A percentile compares a stretch with the other conserved stretches of the same genome.
These are phyloP conservation scores for Pteronura brasiliensis DNA, from an alignment of 2,113 vertebrate genomes.

Conservation along the genomic window DNA sequence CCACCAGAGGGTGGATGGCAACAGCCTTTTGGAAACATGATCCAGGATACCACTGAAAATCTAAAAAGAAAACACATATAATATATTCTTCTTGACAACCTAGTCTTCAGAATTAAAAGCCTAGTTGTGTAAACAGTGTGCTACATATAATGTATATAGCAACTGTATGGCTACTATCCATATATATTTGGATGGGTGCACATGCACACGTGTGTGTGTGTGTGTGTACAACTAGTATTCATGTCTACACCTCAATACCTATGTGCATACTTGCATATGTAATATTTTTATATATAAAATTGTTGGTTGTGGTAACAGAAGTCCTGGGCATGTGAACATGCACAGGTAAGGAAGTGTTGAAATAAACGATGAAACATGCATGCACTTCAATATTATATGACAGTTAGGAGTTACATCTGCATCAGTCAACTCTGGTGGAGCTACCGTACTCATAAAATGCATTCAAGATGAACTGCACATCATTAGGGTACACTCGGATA, in stretches of 20 bases:
- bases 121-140: background rate
- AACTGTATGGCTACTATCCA: background rate
- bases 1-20: too few relatives aligned
- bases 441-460: background rate
- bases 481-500: background rate
- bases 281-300: background rate
- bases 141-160: background rate
- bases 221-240: background rate
- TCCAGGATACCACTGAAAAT: background rate
- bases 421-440: background rate
- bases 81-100: background rate
- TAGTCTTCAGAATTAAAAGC: background rate
- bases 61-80: background rate
- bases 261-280: background rate
- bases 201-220: too few relatives aligned
- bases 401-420: background rate
- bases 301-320: background rate
- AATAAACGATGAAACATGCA: background rate
- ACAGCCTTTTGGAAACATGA: background rate
- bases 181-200: background rate
- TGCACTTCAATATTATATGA: background rate
- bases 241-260: background rate
- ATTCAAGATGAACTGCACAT: background rate
- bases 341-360: background rate
- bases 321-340: background rate